Percentiles rank a stretch among this genome's conserved stretches.
Conservation (phyloP, 2,113 vertebrate genomes). For the Isichthys henryi region DNA sequence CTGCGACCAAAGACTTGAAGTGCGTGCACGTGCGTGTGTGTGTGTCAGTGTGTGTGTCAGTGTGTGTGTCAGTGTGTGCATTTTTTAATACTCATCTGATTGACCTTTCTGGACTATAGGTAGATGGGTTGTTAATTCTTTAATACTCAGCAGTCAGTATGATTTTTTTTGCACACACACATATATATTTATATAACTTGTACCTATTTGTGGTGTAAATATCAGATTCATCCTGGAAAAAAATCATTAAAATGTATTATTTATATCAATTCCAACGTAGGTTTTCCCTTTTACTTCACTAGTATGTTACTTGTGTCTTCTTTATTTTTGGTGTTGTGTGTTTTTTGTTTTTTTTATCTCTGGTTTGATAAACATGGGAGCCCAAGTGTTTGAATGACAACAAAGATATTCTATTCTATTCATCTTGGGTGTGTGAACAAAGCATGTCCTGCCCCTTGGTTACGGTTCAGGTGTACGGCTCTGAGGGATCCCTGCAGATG, state of each 20-base stretch:
- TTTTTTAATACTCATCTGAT: neutral
- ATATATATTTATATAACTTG: neutral
- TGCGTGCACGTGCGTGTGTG: neutral
- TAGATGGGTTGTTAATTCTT: neutral
- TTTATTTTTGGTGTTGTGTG: neutral
- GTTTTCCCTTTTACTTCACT: neutral
- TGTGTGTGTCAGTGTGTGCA: neutral
- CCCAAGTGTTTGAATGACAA: neutral
- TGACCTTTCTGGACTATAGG: neutral
- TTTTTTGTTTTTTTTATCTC: neutral
- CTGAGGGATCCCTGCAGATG: constrained; percentile 30
- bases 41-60: neutral
- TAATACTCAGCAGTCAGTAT: neutral
- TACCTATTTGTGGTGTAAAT: neutral
- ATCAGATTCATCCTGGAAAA: neutral
- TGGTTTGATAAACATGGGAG: neutral
- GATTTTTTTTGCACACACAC: neutral
- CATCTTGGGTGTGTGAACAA: neutral
- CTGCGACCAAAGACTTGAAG: constrained; percentile 44
- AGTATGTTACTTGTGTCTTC: neutral
- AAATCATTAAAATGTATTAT: neutral
- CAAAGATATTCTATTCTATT: neutral
- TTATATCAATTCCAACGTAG: neutral
- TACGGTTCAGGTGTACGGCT: constrained; percentile 26
- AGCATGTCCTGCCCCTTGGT: neutral